Base-by-base conservation (phyloP, 2,797 vertebrate species). In the Lophura swinhoii region DNA sequence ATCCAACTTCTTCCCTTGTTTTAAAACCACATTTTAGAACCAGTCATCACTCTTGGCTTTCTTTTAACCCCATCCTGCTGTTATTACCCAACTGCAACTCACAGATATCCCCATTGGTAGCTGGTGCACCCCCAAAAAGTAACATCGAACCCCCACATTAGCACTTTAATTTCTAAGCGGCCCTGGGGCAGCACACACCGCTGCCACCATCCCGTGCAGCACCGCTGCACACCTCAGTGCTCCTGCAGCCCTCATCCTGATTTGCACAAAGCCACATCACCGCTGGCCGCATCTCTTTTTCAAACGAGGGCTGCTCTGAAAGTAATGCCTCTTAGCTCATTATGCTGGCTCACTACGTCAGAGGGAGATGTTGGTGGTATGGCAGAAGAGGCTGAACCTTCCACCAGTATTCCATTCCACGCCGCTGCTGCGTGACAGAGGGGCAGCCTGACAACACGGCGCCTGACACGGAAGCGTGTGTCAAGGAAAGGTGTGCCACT, bases 101-200 rank as follows among this genome's bases (percentile, higher is more conserved):
- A 15, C 0, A 29, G 21, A 6, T 4, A 33, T 1, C 23, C 12
- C 15, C 3, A 2, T 1, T 14, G 2, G 9, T 0, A 21, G 33
- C 3, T 14, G 24, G 14, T 0, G 4, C 1, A 14, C 2, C 12
- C 37, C 39, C 7, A 21, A 7, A 5, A 6, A 14, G 35, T 5
- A 15, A 7, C 5, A 31, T 8, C 1, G 2, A 41, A 9, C 46
- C 3, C 63, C 5, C 48, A 13, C 26, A 31, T 18, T 31, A 55
- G 53, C 53, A 31, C 53, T 31, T 18, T 6, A 17, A 31, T 18
- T 31, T 29, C 16, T 29, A 55, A 55, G 22, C 1, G 5, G n/a
- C 43, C 33, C 12, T 4, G 41, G 14, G 41, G 21, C 10, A 16
- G 44, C 43, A 46, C 43, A 17, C 22, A 24, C 10, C 9, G 10